Conservation (phyloP, 2,113 vertebrate genomes). For the Labrus mixtus region DNA sequence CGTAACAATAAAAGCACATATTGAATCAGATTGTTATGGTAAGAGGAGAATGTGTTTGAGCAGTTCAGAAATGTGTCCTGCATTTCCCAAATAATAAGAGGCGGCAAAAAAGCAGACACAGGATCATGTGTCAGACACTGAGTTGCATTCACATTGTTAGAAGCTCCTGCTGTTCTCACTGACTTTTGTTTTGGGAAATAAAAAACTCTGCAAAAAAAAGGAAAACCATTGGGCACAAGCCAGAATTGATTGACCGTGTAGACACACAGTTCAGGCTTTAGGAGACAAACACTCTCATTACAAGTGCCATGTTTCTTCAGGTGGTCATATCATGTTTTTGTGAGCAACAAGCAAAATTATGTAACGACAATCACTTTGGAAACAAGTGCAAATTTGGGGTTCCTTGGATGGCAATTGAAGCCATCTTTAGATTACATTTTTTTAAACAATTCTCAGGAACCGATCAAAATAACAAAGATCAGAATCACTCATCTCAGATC, state of each 20-base stretch:
- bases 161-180: constrained; percentile 29
- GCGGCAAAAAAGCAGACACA: constrained; percentile 16
- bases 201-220: not conserved
- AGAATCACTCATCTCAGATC: too few relatives aligned
- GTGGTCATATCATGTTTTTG: not conserved
- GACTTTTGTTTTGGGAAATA: constrained; percentile 39
- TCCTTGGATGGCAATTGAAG: too few relatives aligned
- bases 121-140: constrained; percentile 51
- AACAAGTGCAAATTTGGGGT: not conserved
- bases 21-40: constrained; percentile 75
- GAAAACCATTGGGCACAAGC: constrained; percentile 18
- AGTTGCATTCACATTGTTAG: constrained; percentile 50
- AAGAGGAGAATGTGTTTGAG: constrained; percentile 71
- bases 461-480: too few relatives aligned
- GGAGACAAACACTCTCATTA: constrained; percentile 2
- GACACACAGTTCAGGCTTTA: constrained; percentile 15
- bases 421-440: too few relatives aligned
- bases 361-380: not conserved
- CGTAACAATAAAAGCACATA: constrained; percentile 67
- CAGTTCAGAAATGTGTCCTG: constrained; percentile 66
- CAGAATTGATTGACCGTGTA: constrained; percentile 37
- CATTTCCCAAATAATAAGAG: constrained; percentile 71
- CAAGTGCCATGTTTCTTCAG: not conserved
- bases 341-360: not conserved
- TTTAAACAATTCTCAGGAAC: too few relatives aligned